A percentile compares a stretch with the other conserved stretches of the same genome.
Conservation (phyloP, 2,113 vertebrate species). For the Suricata suricatta region DNA sequence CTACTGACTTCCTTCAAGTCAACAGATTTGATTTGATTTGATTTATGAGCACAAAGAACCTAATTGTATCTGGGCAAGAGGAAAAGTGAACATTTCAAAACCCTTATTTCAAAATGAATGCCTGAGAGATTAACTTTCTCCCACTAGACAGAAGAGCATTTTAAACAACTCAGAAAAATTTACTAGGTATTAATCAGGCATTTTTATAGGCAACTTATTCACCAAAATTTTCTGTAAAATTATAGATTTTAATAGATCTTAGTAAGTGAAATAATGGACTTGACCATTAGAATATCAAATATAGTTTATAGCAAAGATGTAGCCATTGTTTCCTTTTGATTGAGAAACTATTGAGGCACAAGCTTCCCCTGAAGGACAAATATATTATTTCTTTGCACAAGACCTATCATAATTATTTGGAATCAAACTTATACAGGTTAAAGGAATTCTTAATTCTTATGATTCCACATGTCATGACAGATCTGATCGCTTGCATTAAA, state of each 20-base stretch:
- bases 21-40: neutral
- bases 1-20: neutral
- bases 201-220: neutral
- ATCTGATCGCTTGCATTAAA: neutral
- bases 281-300: neutral
- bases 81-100: neutral
- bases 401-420: neutral
- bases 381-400: neutral
- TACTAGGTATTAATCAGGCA: neutral
- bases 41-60: neutral
- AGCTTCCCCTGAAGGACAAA: neutral
- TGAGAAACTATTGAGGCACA: neutral
- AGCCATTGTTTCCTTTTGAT: neutral
- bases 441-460: constrained; percentile 6
- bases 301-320: neutral
- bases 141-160: neutral
- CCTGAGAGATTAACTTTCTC: neutral
- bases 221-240: neutral
- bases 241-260: neutral
- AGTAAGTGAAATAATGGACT: neutral
- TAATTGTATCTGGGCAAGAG: neutral
- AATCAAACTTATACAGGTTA: neutral
- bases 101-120: neutral
- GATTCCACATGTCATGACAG: neutral
- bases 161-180: neutral